Percentiles rank a stretch among this genome's conserved stretches.
Evolutionary conservation across 2,113 vertebrate genomes (phyloP).

Genomic region (Phalacrocorax brasilianus): DNA sequence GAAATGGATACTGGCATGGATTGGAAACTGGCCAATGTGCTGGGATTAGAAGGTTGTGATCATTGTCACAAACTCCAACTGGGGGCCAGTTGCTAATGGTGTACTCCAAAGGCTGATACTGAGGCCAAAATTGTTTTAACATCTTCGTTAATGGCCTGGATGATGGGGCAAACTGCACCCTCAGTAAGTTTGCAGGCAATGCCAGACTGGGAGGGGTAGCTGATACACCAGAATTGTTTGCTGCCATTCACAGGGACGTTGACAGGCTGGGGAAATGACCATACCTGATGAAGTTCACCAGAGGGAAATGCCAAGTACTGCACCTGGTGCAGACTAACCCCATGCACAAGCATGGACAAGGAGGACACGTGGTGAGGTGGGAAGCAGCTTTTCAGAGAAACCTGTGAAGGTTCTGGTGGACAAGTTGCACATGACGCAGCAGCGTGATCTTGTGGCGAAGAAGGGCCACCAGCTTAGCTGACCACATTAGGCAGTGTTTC

Average conservation of each 20-base stretch:
- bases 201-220: neutral
- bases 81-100: neutral
- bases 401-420: neutral
- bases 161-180: neutral
- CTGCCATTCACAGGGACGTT: neutral
- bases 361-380: neutral
- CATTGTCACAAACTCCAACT: neutral
- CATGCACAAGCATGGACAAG: neutral
- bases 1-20: accelerated
- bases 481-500: neutral
- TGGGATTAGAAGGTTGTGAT: neutral
- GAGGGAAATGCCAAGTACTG: neutral
- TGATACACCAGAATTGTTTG: neutral
- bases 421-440: neutral
- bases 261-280: neutral
- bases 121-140: neutral
- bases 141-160: neutral
- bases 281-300: neutral
- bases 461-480: neutral
- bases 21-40: neutral
- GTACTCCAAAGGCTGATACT: neutral
- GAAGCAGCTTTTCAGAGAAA: neutral
- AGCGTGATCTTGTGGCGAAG: neutral
- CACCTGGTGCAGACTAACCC: neutral
- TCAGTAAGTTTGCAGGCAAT: neutral